A percentile compares a stretch with the other conserved stretches of the same genome.
Conservation (phyloP, 1,140 invertebrate genomes). For the Drosophila ohnishii region DNA sequence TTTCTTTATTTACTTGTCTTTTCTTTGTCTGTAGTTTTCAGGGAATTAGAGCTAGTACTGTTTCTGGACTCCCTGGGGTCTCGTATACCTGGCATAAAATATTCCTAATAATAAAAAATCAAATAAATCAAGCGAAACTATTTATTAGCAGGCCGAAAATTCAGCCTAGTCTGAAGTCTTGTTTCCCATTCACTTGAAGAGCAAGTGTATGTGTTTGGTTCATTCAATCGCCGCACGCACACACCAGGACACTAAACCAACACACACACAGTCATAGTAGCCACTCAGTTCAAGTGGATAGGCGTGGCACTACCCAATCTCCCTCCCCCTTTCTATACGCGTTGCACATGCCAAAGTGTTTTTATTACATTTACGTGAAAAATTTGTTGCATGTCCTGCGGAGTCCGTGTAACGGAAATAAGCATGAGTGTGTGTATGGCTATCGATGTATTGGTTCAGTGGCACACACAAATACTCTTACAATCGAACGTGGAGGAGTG, state of each 20-base stretch:
- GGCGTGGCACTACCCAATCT: constrained; percentile 20
- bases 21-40: neutral
- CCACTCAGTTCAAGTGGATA: constrained; percentile 55
- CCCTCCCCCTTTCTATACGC: neutral
- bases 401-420: constrained; percentile 63
- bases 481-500: constrained; percentile 43
- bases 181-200: neutral
- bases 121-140: constrained; percentile 74
- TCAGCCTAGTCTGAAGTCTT: neutral
- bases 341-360: constrained; percentile 72
- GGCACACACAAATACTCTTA: constrained; percentile 23
- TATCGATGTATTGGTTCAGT: constrained; percentile 60
- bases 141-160: constrained; percentile 61
- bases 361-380: constrained; percentile 82
- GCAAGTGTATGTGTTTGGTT: constrained; percentile 19
- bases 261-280: constrained; percentile 14
- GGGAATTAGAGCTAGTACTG: constrained; percentile 1
- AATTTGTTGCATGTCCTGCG: constrained; percentile 78
- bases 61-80: constrained; percentile 39
- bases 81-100: constrained; percentile 68
- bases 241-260: constrained; percentile 28
- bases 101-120: constrained; percentile 79
- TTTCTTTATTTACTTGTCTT: neutral
- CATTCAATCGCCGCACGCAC: constrained; percentile 26
- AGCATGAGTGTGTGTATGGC: constrained; percentile 2